Evolutionary conservation across 1,140 invertebrate species (phyloP).

Genomic region (Hyposmocoma kahamanoa): DNA sequence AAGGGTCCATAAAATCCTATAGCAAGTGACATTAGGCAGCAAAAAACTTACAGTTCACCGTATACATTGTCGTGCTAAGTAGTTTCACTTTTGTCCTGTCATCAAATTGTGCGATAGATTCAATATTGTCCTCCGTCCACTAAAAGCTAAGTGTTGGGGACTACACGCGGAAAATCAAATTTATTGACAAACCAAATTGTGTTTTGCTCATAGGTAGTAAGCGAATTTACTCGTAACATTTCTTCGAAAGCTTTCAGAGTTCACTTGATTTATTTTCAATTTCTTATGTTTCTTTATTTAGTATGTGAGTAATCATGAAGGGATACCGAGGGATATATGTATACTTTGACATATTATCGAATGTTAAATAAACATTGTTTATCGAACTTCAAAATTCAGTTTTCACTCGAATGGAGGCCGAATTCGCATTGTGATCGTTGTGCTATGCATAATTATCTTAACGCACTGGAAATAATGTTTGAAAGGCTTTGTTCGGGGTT

Average conservation of each 20-base stretch:
- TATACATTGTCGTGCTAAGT: no score
- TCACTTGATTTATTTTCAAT: no score
- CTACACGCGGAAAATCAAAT: slow-evolving; percentile 8
- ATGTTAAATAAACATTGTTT: not conserved
- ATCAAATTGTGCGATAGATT: slow-evolving; percentile 25
- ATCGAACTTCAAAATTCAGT: not conserved
- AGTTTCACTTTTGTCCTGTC: no score
- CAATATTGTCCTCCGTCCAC: slow-evolving; percentile 37
- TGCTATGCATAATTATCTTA: slow-evolving; percentile 39
- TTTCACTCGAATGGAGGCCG: slow-evolving; percentile 8
- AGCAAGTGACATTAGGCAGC: no score
- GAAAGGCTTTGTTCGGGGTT: slow-evolving; percentile 23
- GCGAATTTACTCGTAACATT: not conserved
- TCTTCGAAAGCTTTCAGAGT: no score
- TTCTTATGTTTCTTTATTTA: no score
- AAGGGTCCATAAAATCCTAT: no score
- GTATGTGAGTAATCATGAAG: no score
- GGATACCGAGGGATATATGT: no score
- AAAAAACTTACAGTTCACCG: no score
- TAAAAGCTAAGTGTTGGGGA: slow-evolving; percentile 27
- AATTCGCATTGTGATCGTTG: slow-evolving; percentile 35
- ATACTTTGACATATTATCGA: no score
- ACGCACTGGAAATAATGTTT: slow-evolving; percentile 39
- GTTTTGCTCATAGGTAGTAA: not conserved
- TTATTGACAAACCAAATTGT: slow-evolving; percentile 8